phyloP scores from a whole-genome alignment of 2,113 vertebrate species.

The Hippolais icterina region DNA sequence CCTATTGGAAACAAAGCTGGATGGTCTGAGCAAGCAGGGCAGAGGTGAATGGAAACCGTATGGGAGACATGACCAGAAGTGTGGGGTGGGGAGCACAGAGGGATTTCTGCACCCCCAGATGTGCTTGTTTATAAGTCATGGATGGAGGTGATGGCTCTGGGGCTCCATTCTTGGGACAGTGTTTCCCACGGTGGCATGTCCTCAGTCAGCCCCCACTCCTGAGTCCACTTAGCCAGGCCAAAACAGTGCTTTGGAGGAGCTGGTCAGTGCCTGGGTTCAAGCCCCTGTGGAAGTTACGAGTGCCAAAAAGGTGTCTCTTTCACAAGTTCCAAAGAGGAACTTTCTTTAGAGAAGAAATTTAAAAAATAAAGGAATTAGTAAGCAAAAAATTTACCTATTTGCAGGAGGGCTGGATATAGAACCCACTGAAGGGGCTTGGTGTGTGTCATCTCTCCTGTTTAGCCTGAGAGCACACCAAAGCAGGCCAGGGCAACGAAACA shows the following conservation, averaged over 20 bases:
- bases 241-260: not conserved
- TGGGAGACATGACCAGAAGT: fast-evolving
- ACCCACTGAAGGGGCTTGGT: not conserved
- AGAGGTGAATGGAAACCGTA: fast-evolving
- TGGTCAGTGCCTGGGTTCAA: not conserved
- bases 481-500: not conserved
- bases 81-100: fast-evolving
- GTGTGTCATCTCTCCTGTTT: fast-evolving
- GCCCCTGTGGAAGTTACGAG: not conserved
- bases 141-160: not conserved
- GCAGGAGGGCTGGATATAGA: not conserved
- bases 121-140: not conserved
- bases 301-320: not conserved
- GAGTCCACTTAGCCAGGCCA: not conserved
- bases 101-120: not conserved
- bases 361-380: not conserved
- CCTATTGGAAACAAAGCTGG: fast-evolving
- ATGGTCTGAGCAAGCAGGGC: not conserved
- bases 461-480: not conserved
- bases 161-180: not conserved
- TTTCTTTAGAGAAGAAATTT: not conserved
- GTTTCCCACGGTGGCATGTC: not conserved
- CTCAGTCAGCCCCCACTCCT: not conserved
- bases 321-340: not conserved
- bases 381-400: not conserved